phyloP scores from a whole-genome alignment of 2,888 invertebrate genomes.

The Caenorhabditis sinica region DNA sequence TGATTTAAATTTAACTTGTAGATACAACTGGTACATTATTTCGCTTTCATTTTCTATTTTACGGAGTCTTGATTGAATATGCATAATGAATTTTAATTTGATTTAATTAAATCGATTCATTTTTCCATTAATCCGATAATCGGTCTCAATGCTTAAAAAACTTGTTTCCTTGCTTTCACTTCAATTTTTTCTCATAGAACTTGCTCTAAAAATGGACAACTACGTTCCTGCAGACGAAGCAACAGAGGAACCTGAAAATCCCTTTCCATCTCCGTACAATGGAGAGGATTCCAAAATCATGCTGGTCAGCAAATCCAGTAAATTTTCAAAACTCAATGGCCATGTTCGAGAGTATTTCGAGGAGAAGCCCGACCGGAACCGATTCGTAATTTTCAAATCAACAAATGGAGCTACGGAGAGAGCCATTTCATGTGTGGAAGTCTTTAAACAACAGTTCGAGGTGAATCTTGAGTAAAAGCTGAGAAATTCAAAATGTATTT shows the following conservation, averaged over 20 bases:
- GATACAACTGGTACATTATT: background rate
- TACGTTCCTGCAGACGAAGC: constrained; percentile 55
- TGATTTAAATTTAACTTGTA: background rate
- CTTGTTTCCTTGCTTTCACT: background rate
- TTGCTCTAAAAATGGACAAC: constrained; percentile 54
- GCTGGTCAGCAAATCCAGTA: constrained; percentile 60
- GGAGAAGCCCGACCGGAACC: constrained; percentile 38
- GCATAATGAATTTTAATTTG: constrained; percentile 1
- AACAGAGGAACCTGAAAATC: constrained; percentile 46
- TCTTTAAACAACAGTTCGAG: constrained; percentile 56
- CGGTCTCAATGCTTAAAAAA: constrained; percentile 1
- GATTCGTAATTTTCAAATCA: constrained; percentile 61
- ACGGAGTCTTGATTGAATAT: background rate
- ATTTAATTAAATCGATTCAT: background rate
- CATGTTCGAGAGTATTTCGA: constrained; percentile 50
- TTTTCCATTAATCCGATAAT: background rate
- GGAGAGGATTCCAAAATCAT: constrained; percentile 46
- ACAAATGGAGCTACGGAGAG: constrained; percentile 59
- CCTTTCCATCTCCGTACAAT: constrained; percentile 60
- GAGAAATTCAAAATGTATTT: background rate
- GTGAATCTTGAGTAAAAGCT: constrained; percentile 3
- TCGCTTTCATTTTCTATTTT: background rate
- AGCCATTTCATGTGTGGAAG: constrained; percentile 64
- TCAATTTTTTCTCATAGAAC: background rate
- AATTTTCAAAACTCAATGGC: constrained; percentile 49